Evolutionary conservation across 2,113 vertebrate species (phyloP), one percentile per base, ranked within the genome.

Genomic region (Machaerirhynchus nigripectus): DNA sequence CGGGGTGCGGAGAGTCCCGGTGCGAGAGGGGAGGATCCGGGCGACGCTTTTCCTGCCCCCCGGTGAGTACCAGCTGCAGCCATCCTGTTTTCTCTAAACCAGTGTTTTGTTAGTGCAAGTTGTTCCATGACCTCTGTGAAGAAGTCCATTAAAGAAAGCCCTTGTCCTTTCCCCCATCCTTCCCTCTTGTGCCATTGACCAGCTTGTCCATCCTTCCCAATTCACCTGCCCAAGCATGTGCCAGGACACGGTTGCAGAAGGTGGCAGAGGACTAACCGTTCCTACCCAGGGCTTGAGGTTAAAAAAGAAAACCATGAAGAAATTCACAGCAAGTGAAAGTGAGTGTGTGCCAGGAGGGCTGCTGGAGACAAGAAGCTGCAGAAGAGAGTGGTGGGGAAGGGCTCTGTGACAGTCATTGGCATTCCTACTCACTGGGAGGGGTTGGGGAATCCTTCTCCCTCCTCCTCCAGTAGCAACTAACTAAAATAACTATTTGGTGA

Each of bases 11-110:
- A 84, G 88, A 35, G 11, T 84, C 33, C 81, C 89, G 30, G 89
- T 90, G 44, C 65, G 81, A 46, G 37, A 73, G 17, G 89, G 89
- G 6, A 85, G 89, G 39, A 79, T 91, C 69, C 94, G 97, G 28
- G 98, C 55, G 2, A 95, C 96, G 26, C 96, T 98, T 27, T 50
- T 69, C 17, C 53, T 52, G 37, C 11, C 22, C 14, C 93, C 97
- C 1, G 97, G 84, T 76, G 71, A 86, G 84, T 86, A 59, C 44
- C 9, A 28, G 15, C 65, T 35, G 26, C 5, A 17, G 52, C 16
- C 47, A 18, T 20, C 21, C 57, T 40, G 33, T 26, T 78, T 74
- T 50, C 31, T 40, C 42, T 46, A 33, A 73, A 27, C 12, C 4
- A 7, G 10, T 61, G 30, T 46, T 93, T 39, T 35, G 53, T 21